These are phyloP conservation scores for Nothura maculosa DNA, from an alignment of 2,797 vertebrate genomes.

Conservation along the genomic window DNA sequence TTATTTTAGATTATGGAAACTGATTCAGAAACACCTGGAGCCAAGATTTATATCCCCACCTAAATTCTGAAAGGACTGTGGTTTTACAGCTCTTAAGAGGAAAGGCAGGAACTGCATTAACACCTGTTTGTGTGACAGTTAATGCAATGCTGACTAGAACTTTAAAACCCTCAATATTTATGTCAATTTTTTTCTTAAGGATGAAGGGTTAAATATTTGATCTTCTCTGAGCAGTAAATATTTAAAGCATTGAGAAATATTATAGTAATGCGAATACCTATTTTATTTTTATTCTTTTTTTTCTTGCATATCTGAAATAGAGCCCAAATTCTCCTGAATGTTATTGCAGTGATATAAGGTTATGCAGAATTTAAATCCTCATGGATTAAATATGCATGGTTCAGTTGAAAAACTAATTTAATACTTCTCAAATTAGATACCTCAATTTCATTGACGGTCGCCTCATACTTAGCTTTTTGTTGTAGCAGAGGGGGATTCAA, in stretches of 20 bases:
- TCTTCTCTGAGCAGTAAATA: not conserved
- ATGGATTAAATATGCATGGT: not conserved
- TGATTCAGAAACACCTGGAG: constrained; percentile 83
- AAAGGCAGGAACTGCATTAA: constrained; percentile 84
- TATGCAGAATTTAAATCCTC: not conserved
- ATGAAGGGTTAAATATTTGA: constrained; percentile 22
- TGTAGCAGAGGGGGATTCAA: not conserved
- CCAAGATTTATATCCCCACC: constrained; percentile 80
- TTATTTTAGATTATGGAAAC: constrained; percentile 72
- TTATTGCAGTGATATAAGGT: not conserved
- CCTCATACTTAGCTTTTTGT: not conserved
- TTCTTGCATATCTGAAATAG: not conserved
- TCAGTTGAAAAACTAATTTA: not conserved
- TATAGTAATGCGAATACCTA: not conserved
- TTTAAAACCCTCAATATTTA: constrained; percentile 64
- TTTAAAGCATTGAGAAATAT: not conserved
- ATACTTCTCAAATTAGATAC: not conserved
- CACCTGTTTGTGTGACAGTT: constrained; percentile 80
- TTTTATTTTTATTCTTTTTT: not conserved
- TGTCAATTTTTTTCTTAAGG: not conserved
- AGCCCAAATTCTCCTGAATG: not conserved
- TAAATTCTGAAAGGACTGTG: constrained; percentile 78
- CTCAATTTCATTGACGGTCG: not conserved
- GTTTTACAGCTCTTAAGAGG: constrained; percentile 81
- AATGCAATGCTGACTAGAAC: constrained; percentile 76